Conservation (phyloP, 2,888 invertebrate genomes). For the Sinopyrophorus schimmeli region DNA sequence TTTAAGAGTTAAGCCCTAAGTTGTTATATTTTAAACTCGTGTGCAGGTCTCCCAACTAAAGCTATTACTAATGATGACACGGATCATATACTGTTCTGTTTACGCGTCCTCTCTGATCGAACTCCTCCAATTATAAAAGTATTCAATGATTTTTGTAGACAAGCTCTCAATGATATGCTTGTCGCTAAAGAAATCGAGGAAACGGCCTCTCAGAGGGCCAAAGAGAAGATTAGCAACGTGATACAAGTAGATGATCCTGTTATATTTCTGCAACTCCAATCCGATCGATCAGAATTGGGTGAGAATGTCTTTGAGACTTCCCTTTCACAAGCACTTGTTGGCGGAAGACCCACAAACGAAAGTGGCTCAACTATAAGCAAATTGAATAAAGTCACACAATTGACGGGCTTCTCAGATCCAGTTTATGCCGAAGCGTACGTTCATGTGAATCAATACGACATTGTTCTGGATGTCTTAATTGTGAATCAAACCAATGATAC, state of each 20-base stretch:
- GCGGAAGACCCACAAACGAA: conserved; percentile 58
- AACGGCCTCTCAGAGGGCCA: conserved; percentile 62
- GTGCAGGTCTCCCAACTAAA: conserved; percentile 64
- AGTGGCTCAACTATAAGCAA: conserved; percentile 62
- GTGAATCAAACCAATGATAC: conserved; percentile 99
- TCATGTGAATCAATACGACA: conserved; percentile 98
- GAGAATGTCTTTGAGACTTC: conserved; percentile 94
- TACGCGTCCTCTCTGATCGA: conserved; percentile 72
- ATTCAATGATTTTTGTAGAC: conserved; percentile 74
- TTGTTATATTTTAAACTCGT: background rate
- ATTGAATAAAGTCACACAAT: conserved; percentile 80
- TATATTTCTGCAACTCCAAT: conserved; percentile 75
- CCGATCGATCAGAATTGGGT: conserved; percentile 60
- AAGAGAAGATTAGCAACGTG: conserved; percentile 68
- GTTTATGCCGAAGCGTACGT: conserved; percentile 99
- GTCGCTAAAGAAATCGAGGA: conserved; percentile 77
- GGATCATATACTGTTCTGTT: conserved; percentile 84
- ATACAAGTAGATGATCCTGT: conserved; percentile 89
- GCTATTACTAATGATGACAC: conserved; percentile 95
- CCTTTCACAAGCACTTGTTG: conserved; percentile 85
- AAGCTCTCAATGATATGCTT: conserved; percentile 81
- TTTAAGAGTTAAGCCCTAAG: background rate
- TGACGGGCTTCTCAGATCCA: conserved; percentile 99
- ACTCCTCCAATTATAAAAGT: conserved; percentile 69
- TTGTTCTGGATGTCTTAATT: conserved; percentile 95